A percentile compares a stretch with the other conserved stretches of the same genome.
Conservation (phyloP, 1,140 invertebrate species). For the Acyrthosiphon pisum region DNA sequence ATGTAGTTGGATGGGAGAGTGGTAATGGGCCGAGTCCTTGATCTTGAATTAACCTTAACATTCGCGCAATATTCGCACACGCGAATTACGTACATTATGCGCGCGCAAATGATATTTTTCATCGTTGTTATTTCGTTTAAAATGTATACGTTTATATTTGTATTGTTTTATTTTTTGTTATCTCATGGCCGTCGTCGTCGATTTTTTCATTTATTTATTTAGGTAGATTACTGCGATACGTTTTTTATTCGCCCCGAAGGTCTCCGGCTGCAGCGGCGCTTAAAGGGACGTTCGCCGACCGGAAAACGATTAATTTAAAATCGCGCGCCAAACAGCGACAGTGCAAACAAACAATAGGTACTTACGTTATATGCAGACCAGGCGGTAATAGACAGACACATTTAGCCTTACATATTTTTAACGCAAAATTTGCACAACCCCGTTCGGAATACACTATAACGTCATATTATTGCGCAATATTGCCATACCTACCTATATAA, state of each 20-base stretch:
- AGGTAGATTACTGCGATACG: not conserved
- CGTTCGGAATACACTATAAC: not conserved
- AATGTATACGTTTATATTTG: not conserved
- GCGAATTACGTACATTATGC: not conserved
- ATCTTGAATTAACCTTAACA: constrained; percentile 55
- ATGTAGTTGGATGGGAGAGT: not conserved
- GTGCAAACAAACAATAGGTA: not conserved
- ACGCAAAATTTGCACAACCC: not conserved
- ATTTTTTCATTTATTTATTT: not conserved
- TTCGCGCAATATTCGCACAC: not conserved
- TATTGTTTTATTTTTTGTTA: not conserved
- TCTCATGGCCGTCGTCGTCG: not conserved
- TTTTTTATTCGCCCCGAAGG: constrained; percentile 12
- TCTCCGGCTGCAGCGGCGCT: not conserved
- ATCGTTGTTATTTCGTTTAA: not conserved
- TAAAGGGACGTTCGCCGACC: not conserved
- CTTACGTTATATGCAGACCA: not conserved
- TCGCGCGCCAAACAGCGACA: not conserved
- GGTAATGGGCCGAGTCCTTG: constrained; percentile 1
- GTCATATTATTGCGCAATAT: not conserved
- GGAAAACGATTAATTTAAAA: constrained; percentile 18
- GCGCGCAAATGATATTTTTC: not conserved
- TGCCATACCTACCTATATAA: too few species aligned
- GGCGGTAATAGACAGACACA: not conserved
- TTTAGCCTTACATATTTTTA: not conserved